Percentiles rank a stretch among this genome's conserved stretches.
Conservation (phyloP, 2,797 vertebrate genomes). For the Acridotheres tristis region DNA sequence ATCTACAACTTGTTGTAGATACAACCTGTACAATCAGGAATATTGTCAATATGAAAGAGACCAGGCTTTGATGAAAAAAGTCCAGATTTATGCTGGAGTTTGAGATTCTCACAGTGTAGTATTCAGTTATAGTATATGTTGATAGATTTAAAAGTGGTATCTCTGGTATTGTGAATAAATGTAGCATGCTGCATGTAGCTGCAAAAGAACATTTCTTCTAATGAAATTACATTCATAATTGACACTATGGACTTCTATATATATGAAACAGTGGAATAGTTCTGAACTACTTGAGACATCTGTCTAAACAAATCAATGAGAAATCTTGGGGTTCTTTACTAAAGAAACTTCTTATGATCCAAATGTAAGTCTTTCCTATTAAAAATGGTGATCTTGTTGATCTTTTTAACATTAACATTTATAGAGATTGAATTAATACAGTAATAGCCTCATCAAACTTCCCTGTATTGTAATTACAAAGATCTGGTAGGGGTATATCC, state of each 20-base stretch:
- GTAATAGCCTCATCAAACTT: slow-evolving; percentile 1
- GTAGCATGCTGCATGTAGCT: neutral
- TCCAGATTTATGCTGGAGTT: neutral
- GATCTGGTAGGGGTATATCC: slow-evolving; percentile 12
- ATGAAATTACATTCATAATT: slow-evolving; percentile 27
- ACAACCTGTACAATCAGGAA: neutral
- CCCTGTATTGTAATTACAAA: slow-evolving; percentile 24
- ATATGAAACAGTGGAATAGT: neutral
- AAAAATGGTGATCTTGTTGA: neutral
- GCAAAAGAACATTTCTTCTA: neutral
- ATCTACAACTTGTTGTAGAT: neutral
- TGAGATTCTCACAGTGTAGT: neutral
- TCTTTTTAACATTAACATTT: neutral
- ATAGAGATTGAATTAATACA: neutral
- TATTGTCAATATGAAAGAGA: neutral
- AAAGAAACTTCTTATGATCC: neutral
- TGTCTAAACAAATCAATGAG: slow-evolving; percentile 20
- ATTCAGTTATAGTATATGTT: neutral
- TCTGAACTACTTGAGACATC: neutral
- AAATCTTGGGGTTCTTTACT: neutral
- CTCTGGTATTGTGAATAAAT: neutral
- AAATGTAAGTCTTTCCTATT: neutral
- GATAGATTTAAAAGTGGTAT: neutral
- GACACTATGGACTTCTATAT: slow-evolving; percentile 4
- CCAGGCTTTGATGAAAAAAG: neutral